A percentile compares a stretch with the other conserved stretches of the same genome.
Evolutionary conservation across 1,140 invertebrate genomes (phyloP).

Genomic region (Diorhabda elongata): DNA sequence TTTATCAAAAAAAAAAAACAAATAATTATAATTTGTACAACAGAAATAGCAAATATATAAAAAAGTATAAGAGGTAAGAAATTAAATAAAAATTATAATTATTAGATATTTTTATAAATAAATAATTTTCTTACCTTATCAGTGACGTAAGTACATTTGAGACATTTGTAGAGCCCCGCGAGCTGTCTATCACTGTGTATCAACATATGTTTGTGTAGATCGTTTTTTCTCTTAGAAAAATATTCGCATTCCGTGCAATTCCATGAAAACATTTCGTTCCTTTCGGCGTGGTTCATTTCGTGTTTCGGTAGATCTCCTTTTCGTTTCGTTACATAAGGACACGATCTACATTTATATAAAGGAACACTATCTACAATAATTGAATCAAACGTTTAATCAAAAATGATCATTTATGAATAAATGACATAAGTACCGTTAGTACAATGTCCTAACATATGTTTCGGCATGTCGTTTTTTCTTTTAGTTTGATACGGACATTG

Average conservation of each 20-base stretch:
- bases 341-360: constrained; percentile 24
- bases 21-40: neutral
- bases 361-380: constrained; percentile 13
- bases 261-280: neutral
- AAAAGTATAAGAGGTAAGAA: too few relatives aligned
- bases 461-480: constrained; percentile 32
- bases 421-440: constrained; percentile 22
- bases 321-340: constrained; percentile 27
- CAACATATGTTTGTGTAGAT: constrained; percentile 28
- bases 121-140: constrained; percentile 4
- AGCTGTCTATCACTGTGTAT: constrained; percentile 24
- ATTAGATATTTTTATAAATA: neutral
- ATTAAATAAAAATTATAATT: too few relatives aligned
- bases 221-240: constrained; percentile 28
- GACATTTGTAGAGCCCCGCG: constrained; percentile 24
- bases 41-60: too few relatives aligned
- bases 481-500: constrained; percentile 29
- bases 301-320: constrained; percentile 30
- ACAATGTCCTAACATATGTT: constrained; percentile 31
- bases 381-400: neutral
- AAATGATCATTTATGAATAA: neutral
- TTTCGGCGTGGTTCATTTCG: constrained; percentile 21
- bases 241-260: constrained; percentile 30
- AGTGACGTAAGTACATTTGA: constrained; percentile 24
- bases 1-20: neutral